These are phyloP conservation scores for Ctenoplectra terminalis DNA, from an alignment of 1,140 invertebrate genomes.

Conservation along the genomic window DNA sequence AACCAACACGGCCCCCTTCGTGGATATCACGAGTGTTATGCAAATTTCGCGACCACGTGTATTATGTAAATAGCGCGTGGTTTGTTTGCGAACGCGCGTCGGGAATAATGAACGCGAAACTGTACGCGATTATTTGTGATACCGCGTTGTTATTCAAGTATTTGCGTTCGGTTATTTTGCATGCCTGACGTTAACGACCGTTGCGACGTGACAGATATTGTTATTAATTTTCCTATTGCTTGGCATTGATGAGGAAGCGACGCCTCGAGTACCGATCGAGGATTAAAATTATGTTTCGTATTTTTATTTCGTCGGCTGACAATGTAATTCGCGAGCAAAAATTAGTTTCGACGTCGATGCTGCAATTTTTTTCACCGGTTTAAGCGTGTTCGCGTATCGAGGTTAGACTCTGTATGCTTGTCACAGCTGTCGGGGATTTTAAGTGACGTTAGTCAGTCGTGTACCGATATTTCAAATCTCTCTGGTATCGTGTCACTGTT, in stretches of 20 bases:
- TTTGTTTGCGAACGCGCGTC: slow-evolving; percentile 11
- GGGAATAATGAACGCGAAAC: neutral
- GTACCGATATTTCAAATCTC: neutral
- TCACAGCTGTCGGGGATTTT: neutral
- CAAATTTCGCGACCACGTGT: slow-evolving; percentile 11
- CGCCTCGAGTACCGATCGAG: neutral
- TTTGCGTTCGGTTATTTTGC: neutral
- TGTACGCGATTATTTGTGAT: neutral
- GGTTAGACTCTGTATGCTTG: neutral
- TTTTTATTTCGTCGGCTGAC: no score
- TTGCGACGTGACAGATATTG: neutral
- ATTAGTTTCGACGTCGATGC: neutral
- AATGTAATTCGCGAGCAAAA: no score
- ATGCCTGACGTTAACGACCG: no score
- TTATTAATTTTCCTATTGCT: neutral
- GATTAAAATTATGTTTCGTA: no score
- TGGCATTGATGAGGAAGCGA: no score
- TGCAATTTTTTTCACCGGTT: no score
- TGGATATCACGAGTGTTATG: slow-evolving; percentile 12
- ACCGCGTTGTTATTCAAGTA: neutral
- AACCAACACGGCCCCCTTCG: neutral
- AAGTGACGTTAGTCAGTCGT: slow-evolving; percentile 15
- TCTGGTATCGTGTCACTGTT: neutral
- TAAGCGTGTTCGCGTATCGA: neutral
- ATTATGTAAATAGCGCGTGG: slow-evolving; percentile 5